Percentiles rank a stretch among this genome's conserved stretches.
Evolutionary conservation across 2,888 invertebrate genomes (phyloP).

Genomic region (Tribolium freemani): DNA sequence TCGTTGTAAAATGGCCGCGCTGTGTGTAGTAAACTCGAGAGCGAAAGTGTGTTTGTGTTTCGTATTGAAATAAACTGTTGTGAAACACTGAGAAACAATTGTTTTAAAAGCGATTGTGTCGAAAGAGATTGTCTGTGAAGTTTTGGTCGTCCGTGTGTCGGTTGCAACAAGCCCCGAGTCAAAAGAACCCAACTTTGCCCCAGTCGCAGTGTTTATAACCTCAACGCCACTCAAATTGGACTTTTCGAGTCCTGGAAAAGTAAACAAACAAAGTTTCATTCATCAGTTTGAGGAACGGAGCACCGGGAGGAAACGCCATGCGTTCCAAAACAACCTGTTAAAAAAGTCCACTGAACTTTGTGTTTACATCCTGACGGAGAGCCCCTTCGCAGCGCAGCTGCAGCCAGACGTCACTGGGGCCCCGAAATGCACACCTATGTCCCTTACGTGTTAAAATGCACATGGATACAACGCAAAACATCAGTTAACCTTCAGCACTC

Average conservation of each 20-base stretch:
- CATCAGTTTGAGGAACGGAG: conserved; percentile 5
- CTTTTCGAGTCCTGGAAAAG: not conserved
- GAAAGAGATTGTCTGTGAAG: conserved; percentile 50
- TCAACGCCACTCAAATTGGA: not conserved
- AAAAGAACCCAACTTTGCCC: conserved; percentile 9
- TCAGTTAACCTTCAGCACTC: conserved; percentile 45
- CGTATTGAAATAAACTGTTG: conserved; percentile 51
- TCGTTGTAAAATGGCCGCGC: conserved; percentile 65
- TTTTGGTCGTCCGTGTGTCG: conserved; percentile 20
- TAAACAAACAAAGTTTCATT: conserved; percentile 26
- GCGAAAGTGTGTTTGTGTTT: conserved; percentile 59
- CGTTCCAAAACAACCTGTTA: conserved; percentile 62
- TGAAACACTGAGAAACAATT: conserved; percentile 57
- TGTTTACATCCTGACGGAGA: conserved; percentile 56
- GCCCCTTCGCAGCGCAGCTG: not conserved
- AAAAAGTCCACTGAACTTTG: conserved; percentile 61
- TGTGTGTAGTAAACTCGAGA: conserved; percentile 49
- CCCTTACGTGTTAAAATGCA: conserved; percentile 57
- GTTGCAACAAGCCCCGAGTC: not conserved
- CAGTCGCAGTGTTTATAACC: conserved; percentile 32
- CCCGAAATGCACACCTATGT: conserved; percentile 27
- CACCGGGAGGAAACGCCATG: conserved; percentile 12
- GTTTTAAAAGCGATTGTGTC: conserved; percentile 52
- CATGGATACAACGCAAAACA: conserved; percentile 61
- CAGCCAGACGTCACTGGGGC: not conserved